Evolutionary conservation across 2,888 invertebrate species (phyloP), one percentile per base, ranked within the genome.

Genomic region (Colletes collaris): DNA sequence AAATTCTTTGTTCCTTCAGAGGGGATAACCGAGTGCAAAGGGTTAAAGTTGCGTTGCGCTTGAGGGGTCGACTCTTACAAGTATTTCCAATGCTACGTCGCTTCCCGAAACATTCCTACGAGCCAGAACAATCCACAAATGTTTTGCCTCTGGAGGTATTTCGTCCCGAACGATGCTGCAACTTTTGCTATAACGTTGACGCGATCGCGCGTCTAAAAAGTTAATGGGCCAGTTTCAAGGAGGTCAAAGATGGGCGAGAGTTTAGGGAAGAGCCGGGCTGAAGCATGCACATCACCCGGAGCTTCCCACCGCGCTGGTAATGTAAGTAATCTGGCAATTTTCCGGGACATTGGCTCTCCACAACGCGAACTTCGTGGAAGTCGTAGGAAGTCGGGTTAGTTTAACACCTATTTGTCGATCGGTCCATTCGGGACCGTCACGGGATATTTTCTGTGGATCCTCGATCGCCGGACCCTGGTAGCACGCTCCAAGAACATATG

Each of bases 271-370:
- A 62, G 11, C 37, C 16, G 52, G 59, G n/a, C 16, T 49, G 65
- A 68, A 55, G 62, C 44, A 56, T 71, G 77, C 50, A 64, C 58
- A 53, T 35, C 59, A 56, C 52, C 52, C 37, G 27, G 76, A 69
- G 55, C 56, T 71, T 72, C 52, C 67, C 44, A 10, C 62, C 55
- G 67, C 52, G 50, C 13, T 16, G 59, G 69, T 67, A 76, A 75
- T 62, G 71, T 52, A 83, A 84, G 82, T 79, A 86, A 85, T 85
- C 86, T 65, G 79, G 76, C 85, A 90, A 90, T 90, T 89, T 90
- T 90, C 89, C 88, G 82, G 80, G 64, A 88, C 88, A 82, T 89
- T 88, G 85, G 74, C 70, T 80, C 59, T 70, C 73, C 76, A 87
- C 83, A 85, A 85, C 68, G 81, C 67, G 69, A 73, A 58, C 44